These are phyloP conservation scores for Merluccius polli DNA, from an alignment of 2,797 vertebrate genomes.

Conservation along the genomic window DNA sequence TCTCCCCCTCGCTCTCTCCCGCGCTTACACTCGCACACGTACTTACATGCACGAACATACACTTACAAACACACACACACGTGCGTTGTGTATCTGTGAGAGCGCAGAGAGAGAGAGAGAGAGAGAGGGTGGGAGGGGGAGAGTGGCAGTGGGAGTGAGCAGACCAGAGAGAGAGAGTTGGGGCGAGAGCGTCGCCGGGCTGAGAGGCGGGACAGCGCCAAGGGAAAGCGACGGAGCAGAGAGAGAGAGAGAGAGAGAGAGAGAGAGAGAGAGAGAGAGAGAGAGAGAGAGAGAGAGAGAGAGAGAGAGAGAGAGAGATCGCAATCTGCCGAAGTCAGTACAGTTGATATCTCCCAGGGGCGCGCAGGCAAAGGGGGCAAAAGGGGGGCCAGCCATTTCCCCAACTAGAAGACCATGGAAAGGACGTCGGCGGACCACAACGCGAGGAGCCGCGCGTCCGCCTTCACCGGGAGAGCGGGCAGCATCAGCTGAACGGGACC, in stretches of 20 bases:
- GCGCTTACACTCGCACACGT: background rate
- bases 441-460: background rate
- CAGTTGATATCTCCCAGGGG: background rate
- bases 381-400: background rate
- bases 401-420: background rate
- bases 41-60: too few species aligned
- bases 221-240: background rate
- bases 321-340: constrained; percentile 8
- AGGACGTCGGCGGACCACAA: background rate
- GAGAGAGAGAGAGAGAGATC: constrained; percentile 13
- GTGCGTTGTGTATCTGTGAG: background rate
- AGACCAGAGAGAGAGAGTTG: constrained; percentile 1
- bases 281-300: constrained; percentile 48
- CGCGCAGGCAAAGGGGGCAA: background rate
- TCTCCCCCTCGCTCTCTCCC: background rate
- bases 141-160: background rate
- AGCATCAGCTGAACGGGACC: background rate
- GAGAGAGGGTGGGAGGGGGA: constrained; percentile 21
- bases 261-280: constrained; percentile 14
- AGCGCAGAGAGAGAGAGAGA: constrained; percentile 55
- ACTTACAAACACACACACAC: background rate
- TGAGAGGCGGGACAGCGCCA: background rate
- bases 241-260: background rate
- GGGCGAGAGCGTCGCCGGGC: background rate
- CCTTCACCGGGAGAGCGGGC: background rate